Evolutionary conservation across 2,888 invertebrate genomes (phyloP).

Genomic region (Meloe dianella): DNA sequence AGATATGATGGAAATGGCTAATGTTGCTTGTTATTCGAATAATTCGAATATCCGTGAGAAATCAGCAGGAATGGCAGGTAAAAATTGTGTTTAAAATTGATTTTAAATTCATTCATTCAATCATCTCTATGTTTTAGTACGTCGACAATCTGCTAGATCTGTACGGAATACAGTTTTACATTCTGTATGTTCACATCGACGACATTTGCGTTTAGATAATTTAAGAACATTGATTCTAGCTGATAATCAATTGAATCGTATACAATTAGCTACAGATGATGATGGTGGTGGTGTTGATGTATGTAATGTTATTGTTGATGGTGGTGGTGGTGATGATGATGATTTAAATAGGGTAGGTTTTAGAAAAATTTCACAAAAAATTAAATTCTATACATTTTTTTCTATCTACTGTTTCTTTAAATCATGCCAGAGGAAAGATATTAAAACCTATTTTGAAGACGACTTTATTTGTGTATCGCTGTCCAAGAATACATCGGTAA

Average conservation of each 20-base stretch:
- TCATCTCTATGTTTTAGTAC: conserved; percentile 49
- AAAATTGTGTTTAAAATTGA: conserved; percentile 17
- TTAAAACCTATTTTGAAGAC: conserved; percentile 30
- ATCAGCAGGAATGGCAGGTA: conserved; percentile 53
- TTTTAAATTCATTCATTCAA: conserved; percentile 13
- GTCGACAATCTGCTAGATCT: conserved; percentile 65
- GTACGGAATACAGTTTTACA: conserved; percentile 76
- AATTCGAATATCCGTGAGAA: conserved; percentile 49
- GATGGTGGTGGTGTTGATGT: conserved; percentile 69
- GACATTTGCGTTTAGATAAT: conserved; percentile 82
- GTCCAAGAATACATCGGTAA: conserved; percentile 21
- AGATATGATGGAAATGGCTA: conserved; percentile 69
- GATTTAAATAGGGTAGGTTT: conserved; percentile 67
- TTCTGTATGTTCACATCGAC: conserved; percentile 84
- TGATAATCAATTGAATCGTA: conserved; percentile 82
- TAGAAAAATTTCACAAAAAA: background rate
- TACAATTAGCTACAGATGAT: conserved; percentile 82
- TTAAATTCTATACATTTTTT: conserved; percentile 20
- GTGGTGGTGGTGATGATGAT: conserved; percentile 65
- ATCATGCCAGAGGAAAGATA: conserved; percentile 27
- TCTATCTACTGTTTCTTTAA: no score
- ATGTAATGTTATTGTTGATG: no score
- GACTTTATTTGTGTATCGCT: conserved; percentile 31
- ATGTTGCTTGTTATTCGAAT: conserved; percentile 70
- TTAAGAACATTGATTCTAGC: conserved; percentile 83